Base-by-base conservation (phyloP, 2,797 vertebrate species). In the Dryobates pubescens region DNA sequence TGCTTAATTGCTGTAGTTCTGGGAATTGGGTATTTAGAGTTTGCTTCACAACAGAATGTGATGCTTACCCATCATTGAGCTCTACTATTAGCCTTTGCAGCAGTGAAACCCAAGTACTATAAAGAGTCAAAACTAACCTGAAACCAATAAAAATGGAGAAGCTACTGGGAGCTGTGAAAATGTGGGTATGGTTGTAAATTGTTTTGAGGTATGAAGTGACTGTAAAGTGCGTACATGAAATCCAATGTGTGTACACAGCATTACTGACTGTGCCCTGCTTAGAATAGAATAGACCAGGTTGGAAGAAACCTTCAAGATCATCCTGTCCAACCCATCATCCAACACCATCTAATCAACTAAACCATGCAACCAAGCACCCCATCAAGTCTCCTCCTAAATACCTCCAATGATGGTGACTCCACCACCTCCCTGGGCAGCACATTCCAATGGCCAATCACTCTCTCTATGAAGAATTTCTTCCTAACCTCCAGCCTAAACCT, bases 1-100 rank as follows among this genome's bases (percentile, higher is more conserved):
- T 58, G 32, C 63, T 75, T 94, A 91, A 88, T 88, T 89, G 77
- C 65, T 62, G 51, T 81, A 86, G 90, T 89, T 92, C 69, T 89
- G 89, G 82, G 86, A 83, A 91, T 36, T 78, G 70, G 59, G 27
- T 82, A 53, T 88, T 91, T 82, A 64, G 17, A 20, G 47, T 69
- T 70, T 89, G 78, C 57, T 65, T 88, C 67, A 80, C 12, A 16
- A 65, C 82, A 59, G 58, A 87, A 72, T 26, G 45, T 51, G 59
- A 30, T 92, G 70, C 63, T 20, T 91, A 38, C 43, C 38, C 59
- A 70, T 82, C 77, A 38, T 0, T 57, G 63, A 86, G 56, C 73
- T 88, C 51, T 53, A 15, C 82, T 89, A 19, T 80, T 77, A 69
- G 36, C 17, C 59, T 81, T 89, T 36, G 41, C 73, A 81, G 27